Base-by-base conservation (phyloP, 2,113 vertebrate genomes). In the Prionailurus bengalensis region DNA sequence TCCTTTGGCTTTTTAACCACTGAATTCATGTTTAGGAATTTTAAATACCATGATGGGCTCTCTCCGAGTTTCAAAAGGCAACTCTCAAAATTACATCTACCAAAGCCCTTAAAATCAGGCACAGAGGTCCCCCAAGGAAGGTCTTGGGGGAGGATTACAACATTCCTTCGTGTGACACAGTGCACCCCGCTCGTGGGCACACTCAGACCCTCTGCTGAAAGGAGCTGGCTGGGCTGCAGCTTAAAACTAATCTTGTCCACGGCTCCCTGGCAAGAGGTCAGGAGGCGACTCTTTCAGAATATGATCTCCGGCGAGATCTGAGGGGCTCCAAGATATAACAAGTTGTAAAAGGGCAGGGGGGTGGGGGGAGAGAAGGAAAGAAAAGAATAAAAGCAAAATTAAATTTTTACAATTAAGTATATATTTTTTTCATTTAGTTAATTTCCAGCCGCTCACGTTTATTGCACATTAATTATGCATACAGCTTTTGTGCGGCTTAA, bases 391-490 rank as follows among this genome's bases (percentile, higher is more conserved):
- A 93, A 86, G 97, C 94, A 97, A 97, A 98, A 98, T 98, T 97
- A 98, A 97, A 98, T 98, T 98, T 98, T 97, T 95, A 97, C 96
- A 98, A 98, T 98, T 98, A 98, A 97, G 96, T 96, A 86, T 93
- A 94, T 96, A 80, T 91, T 65, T 97, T 97, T 97, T 79, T 74
- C 96, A 98, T 97, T 98, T 98, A 97, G 98, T 98, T 98, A 98
- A 98, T 98, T 98, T 98, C 97, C 89, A 98, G 96, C 97, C 51
- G 81, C 97, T 96, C 97, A 96, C 89, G 8, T 97, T 98, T 98
- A 98, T 98, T 98, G 97, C 98, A 45, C 97, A 98, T 98, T 98
- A 98, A 98, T 98, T 98, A 98, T 98, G 97, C 97, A 98, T 98
- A 88, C 97, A 61, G 97, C 97, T 98, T 97, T 95, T 97, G 97